These are phyloP conservation scores for Manis javanica DNA, from an alignment of 2,797 vertebrate genomes.

Conservation along the genomic window DNA sequence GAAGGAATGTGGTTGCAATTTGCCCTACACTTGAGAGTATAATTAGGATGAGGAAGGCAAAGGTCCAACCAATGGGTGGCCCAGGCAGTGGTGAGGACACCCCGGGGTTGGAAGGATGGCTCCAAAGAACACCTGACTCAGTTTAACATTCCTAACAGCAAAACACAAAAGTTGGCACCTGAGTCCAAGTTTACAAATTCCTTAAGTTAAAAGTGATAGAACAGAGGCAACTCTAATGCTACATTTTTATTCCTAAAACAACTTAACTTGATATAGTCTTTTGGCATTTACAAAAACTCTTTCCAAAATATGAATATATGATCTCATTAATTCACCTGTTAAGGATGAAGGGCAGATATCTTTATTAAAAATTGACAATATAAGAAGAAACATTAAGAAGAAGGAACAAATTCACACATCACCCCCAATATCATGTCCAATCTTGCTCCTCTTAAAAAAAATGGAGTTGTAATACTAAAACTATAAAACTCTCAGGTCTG, in stretches of 20 bases:
- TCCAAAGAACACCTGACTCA: not conserved
- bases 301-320: not conserved
- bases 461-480: not conserved
- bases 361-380: not conserved
- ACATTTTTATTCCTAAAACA: not conserved
- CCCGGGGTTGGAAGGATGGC: not conserved
- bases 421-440: not conserved
- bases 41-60: not conserved
- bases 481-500: not conserved
- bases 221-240: not conserved
- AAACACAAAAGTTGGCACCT: not conserved
- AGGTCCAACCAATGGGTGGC: not conserved
- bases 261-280: not conserved
- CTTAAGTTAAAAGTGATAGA: slow-evolving; percentile 23
- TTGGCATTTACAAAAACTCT: not conserved
- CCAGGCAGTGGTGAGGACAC: not conserved
- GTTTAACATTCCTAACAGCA: not conserved
- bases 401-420: not conserved
- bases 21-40: not conserved
- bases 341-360: not conserved
- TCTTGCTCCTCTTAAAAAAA: not conserved
- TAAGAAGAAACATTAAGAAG: not conserved
- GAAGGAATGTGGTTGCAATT: not conserved
- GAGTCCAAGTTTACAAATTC: slow-evolving; percentile 40
- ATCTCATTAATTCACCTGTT: not conserved